Evolutionary conservation across 2,888 invertebrate species (phyloP).

Genomic region (Lordiphosa fenestrarum): DNA sequence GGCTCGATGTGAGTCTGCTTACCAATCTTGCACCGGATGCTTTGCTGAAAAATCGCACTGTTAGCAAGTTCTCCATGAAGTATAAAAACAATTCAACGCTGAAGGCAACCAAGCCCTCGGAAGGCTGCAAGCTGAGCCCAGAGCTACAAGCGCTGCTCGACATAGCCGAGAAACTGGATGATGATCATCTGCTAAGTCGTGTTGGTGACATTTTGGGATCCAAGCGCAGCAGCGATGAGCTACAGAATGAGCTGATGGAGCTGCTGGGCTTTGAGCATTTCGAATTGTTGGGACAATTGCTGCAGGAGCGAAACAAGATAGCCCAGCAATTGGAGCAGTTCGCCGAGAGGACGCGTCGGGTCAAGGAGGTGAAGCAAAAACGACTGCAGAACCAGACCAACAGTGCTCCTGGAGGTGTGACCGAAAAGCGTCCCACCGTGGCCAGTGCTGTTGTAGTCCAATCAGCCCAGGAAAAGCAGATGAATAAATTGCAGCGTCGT

Average conservation of each 20-base stretch:
- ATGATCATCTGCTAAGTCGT: slow-evolving; percentile 55
- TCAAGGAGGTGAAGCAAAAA: slow-evolving; percentile 64
- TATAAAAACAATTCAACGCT: slow-evolving; percentile 26
- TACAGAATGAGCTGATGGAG: slow-evolving; percentile 93
- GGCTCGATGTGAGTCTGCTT: slow-evolving; percentile 46
- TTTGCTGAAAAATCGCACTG: slow-evolving; percentile 47
- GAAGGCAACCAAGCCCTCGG: slow-evolving; percentile 6
- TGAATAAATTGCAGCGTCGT: slow-evolving; percentile 88
- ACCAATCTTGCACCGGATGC: slow-evolving; percentile 68
- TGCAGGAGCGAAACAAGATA: slow-evolving; percentile 84
- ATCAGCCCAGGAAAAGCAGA: slow-evolving; percentile 90
- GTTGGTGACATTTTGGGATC: slow-evolving; percentile 83
- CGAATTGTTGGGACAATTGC: slow-evolving; percentile 86
- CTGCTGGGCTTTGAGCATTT: slow-evolving; percentile 91
- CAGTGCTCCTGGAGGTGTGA: background rate
- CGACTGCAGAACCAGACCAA: slow-evolving; percentile 31
- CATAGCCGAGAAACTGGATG: slow-evolving; percentile 67
- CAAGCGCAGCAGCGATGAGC: slow-evolving; percentile 84
- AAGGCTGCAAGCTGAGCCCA: slow-evolving; percentile 44
- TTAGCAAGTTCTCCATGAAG: slow-evolving; percentile 67
- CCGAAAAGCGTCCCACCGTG: slow-evolving; percentile 83
- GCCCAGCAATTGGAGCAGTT: slow-evolving; percentile 75
- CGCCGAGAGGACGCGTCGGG: slow-evolving; percentile 64
- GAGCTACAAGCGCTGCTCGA: slow-evolving; percentile 59
- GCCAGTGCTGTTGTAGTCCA: slow-evolving; percentile 91